Evolutionary conservation across 2,113 vertebrate species (phyloP), one percentile per base, ranked within the genome.

Genomic region (Greenwoodochromis staneri): DNA sequence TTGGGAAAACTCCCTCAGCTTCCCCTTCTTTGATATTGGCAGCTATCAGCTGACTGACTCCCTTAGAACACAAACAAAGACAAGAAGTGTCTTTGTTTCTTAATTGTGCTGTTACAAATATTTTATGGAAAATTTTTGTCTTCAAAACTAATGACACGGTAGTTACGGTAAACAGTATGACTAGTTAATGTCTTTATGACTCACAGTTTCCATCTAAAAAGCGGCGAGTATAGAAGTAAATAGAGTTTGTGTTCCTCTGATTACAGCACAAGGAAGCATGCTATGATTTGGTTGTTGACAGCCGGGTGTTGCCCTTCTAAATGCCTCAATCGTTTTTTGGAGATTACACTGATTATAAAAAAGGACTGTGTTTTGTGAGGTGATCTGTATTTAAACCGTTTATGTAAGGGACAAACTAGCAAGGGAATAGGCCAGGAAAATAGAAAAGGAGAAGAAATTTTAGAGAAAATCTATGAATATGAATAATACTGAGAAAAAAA

Each of bases 321-420:
- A 91, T 51, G 27, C 11, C 47, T 81, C 53, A 47, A 29, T 59
- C 82, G 61, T 8, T 40, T 66, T 71, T n/a, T 16, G 16, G 24
- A 88, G 93, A 96, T 94, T 93, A 95, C 84, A 45, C 73, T 94
- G 87, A 95, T 95, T 94, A 87, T 55, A 84, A 90, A 91, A 89
- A 85, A 81, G 42, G 27, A 83, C 40, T 45, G 81, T 80, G 66
- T 84, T 69, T 84, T 88, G 40, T 71, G 13, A 42, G n/a, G 27
- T 3, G 3, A 40, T 78, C 19, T 80, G 49, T 59, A 40, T 73
- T 21, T 81, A 31, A 59, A 27, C 38, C 5, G 80, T 81, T 92
- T 81, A 61, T 71, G 40, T 54, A 92, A 88, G 21, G 47, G 13
- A 34, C 16, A 71, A 61, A 61, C 51, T 85, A 54, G 81, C 81